Percentiles rank a stretch among this genome's conserved stretches.
Conservation (phyloP, 1,140 invertebrate genomes). For the Carposina sasakii region DNA sequence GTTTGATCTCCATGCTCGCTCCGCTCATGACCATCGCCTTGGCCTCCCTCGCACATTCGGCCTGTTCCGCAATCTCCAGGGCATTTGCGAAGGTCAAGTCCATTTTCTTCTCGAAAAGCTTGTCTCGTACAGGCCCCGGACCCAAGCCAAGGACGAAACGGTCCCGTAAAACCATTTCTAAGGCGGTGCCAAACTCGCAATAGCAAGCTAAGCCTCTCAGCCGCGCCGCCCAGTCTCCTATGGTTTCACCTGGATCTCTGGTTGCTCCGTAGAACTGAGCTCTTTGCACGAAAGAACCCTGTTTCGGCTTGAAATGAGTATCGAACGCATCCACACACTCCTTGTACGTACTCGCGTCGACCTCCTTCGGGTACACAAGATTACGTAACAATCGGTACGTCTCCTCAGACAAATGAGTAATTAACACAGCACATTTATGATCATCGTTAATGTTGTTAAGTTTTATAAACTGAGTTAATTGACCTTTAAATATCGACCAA, state of each 20-base stretch:
- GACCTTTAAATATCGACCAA: too few relatives aligned
- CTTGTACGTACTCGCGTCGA: too few relatives aligned
- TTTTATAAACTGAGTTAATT: too few relatives aligned
- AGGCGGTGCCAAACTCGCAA: conserved; percentile 7
- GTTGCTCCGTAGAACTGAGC: conserved; percentile 6
- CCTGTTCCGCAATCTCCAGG: conserved; percentile 2
- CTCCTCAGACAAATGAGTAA: too few relatives aligned
- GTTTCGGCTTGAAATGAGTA: too few relatives aligned
- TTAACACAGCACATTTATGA: too few relatives aligned
- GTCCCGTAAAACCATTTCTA: conserved; percentile 5
- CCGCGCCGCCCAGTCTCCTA: conserved; percentile 10
- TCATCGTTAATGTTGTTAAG: too few relatives aligned
- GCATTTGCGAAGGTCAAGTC: neutral
- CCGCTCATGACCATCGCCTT: neutral
- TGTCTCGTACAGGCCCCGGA: conserved; percentile 1
- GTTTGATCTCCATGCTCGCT: neutral
- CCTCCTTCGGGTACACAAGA: too few relatives aligned
- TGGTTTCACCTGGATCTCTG: neutral
- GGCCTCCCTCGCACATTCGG: neutral
- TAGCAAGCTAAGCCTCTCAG: neutral
- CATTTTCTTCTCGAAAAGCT: neutral
- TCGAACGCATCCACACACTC: too few relatives aligned
- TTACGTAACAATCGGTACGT: too few relatives aligned
- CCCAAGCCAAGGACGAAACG: conserved; percentile 10
- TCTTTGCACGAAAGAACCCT: too few relatives aligned